Percentiles rank a stretch among this genome's conserved stretches.
These are phyloP conservation scores for Ganaspis sp. DNA, from an alignment of 1,140 invertebrate species.

Conservation along the genomic window DNA sequence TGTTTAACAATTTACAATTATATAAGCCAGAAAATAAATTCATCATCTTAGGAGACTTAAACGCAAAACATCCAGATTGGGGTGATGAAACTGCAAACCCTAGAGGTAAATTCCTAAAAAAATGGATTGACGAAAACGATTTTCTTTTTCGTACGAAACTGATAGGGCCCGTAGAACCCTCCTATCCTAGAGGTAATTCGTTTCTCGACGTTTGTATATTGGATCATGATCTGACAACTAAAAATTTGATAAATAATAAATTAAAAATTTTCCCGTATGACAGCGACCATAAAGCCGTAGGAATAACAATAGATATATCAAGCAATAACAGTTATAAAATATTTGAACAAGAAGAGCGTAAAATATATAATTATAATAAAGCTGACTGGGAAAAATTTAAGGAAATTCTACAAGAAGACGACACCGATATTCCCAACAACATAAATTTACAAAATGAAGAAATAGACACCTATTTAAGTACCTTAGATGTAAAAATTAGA, in stretches of 20 bases:
- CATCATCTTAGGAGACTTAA: slow-evolving; percentile 20
- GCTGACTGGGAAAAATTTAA: neutral
- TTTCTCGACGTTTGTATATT: slow-evolving; percentile 1
- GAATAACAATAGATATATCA: neutral
- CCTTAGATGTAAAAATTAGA: neutral
- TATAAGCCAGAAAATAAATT: neutral
- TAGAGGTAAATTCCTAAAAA: neutral
- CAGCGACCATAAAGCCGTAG: slow-evolving; percentile 28
- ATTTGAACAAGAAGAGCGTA: neutral
- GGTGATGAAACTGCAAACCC: neutral
- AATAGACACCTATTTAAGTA: neutral
- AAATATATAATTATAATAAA: neutral
- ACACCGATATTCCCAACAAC: neutral
- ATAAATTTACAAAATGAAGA: neutral
- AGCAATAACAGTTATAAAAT: neutral
- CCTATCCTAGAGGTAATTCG: neutral
- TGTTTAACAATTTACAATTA: neutral
- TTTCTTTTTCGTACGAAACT: neutral
- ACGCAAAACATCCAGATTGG: no score
- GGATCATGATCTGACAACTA: neutral
- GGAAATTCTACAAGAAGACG: neutral
- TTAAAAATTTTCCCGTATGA: slow-evolving; percentile 1
- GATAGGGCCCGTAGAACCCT: neutral
- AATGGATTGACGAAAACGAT: neutral
- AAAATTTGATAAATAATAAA: neutral